phyloP scores from a whole-genome alignment of 1,140 invertebrate species.

The Medauroidea extradentata region DNA sequence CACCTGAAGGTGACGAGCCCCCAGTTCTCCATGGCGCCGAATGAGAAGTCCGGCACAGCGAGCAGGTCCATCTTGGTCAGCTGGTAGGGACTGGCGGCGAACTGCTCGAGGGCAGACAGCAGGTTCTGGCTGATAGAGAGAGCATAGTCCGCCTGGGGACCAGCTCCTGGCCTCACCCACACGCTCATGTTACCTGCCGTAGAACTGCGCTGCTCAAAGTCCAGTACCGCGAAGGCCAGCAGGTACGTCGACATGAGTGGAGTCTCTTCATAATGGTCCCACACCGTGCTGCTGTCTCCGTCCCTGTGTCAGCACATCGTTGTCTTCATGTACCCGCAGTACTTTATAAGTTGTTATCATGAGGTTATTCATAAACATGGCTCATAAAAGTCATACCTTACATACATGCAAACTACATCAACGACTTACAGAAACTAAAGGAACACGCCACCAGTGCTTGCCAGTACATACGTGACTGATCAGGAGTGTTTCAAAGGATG shows the following conservation, averaged over 20 bases:
- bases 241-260: slow-evolving; percentile 75
- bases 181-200: slow-evolving; percentile 36
- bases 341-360: no score
- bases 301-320: no score
- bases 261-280: slow-evolving; percentile 40
- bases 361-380: no score
- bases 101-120: slow-evolving; percentile 44
- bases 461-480: no score
- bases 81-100: slow-evolving; percentile 41
- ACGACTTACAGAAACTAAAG: no score
- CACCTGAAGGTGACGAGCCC: slow-evolving; percentile 56
- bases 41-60: slow-evolving; percentile 68
- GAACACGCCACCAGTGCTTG: no score
- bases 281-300: neutral
- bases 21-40: slow-evolving; percentile 86
- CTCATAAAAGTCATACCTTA: no score
- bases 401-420: no score
- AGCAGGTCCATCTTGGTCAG: slow-evolving; percentile 62
- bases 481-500: no score
- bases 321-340: no score
- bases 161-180: slow-evolving; percentile 61
- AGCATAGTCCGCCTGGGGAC: slow-evolving; percentile 58
- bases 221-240: slow-evolving; percentile 63
- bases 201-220: slow-evolving; percentile 46
- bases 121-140: slow-evolving; percentile 48